Evolutionary conservation across 2,797 vertebrate genomes (phyloP).

Genomic region (Neosilurus hyrtlii): DNA sequence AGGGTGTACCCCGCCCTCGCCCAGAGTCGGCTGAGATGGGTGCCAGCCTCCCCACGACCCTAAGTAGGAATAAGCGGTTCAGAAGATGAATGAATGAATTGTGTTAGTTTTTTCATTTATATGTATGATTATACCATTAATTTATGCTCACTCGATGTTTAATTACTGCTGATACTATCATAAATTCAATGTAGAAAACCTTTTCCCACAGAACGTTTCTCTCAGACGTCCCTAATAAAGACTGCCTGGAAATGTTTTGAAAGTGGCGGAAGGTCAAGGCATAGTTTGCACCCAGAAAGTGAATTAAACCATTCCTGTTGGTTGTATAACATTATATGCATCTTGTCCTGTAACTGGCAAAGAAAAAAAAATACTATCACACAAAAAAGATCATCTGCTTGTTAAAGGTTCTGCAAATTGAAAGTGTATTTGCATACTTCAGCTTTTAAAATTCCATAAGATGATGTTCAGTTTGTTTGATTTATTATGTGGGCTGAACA

Average conservation of each 20-base stretch:
- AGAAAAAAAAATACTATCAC: neutral
- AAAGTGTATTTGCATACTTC: neutral
- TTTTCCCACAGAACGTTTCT: neutral
- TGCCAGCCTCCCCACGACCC: no score
- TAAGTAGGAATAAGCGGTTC: no score
- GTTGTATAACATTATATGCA: neutral
- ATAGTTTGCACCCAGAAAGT: neutral
- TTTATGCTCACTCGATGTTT: neutral
- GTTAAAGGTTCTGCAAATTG: neutral
- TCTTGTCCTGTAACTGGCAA: neutral
- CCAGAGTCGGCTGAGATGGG: no score
- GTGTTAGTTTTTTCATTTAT: no score
- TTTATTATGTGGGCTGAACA: neutral
- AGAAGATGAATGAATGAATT: no score
- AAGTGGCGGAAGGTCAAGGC: neutral
- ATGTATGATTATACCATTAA: neutral
- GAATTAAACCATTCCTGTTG: neutral
- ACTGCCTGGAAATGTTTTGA: constrained; percentile 11
- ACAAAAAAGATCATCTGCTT: neutral
- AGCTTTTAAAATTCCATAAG: neutral
- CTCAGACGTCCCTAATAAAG: constrained; percentile 3
- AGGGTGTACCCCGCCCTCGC: no score
- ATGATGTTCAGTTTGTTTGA: neutral
- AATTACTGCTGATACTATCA: neutral
- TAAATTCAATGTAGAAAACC: neutral